Conservation (phyloP, 1,140 invertebrate genomes). For the Bombus haemorrhoidalis region DNA sequence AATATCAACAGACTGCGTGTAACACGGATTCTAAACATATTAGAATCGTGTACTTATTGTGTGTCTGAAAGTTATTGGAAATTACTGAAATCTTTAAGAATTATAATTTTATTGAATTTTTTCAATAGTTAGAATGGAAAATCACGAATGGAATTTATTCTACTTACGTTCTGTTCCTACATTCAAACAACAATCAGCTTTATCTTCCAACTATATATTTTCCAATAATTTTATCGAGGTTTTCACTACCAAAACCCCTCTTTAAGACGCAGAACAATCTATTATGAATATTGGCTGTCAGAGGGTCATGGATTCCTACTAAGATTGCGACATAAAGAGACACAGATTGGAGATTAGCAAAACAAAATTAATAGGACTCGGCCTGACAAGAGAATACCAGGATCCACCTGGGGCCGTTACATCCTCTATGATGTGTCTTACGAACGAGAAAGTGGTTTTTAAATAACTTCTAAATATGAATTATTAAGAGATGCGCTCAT, state of each 20-base stretch:
- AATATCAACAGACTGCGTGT: too few species aligned
- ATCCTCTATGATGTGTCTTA: neutral
- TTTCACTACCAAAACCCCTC: too few species aligned
- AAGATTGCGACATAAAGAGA: slow-evolving; percentile 70
- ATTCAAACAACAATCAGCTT: too few species aligned
- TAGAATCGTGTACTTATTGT: too few species aligned
- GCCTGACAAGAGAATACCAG: slow-evolving; percentile 70
- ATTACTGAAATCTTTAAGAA: too few species aligned
- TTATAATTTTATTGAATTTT: too few species aligned
- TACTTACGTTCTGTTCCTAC: too few species aligned
- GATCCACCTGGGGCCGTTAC: slow-evolving; percentile 70
- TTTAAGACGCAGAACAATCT: slow-evolving; percentile 44
- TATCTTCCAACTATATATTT: neutral
- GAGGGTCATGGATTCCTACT: slow-evolving; percentile 52
- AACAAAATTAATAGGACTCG: slow-evolving; percentile 76
- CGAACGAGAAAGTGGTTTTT: slow-evolving; percentile 57
- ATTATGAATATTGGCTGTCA: slow-evolving; percentile 58
- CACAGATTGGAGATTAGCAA: slow-evolving; percentile 78
- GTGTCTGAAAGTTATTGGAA: too few species aligned
- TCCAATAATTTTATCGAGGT: neutral
- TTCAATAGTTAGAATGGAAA: too few species aligned
- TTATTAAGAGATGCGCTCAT: slow-evolving; percentile 43
- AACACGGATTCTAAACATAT: too few species aligned
- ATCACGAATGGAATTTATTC: too few species aligned
- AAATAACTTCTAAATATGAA: slow-evolving; percentile 62